These are phyloP conservation scores for Mylabris phalerata DNA, from an alignment of 1,140 invertebrate genomes.

Conservation along the genomic window DNA sequence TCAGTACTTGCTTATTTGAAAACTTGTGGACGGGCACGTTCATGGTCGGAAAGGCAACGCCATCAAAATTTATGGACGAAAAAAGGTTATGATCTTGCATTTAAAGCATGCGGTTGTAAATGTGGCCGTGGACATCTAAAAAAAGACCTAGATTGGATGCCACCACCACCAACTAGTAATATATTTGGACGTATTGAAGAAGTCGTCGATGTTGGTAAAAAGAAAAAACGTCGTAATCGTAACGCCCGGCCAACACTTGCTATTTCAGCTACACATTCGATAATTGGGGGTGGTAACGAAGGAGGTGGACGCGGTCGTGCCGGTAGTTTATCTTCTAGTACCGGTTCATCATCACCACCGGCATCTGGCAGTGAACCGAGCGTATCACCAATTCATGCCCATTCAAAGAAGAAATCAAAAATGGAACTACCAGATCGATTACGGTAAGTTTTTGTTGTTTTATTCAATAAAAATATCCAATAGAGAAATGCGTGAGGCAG, in stretches of 20 bases:
- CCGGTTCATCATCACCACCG: slow-evolving; percentile 60
- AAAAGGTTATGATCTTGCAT: slow-evolving; percentile 91
- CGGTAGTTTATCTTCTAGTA: slow-evolving; percentile 60
- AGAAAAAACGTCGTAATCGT: slow-evolving; percentile 60
- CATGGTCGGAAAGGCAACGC: slow-evolving; percentile 89
- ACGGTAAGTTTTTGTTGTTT: slow-evolving; percentile 52
- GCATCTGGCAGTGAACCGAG: slow-evolving; percentile 62
- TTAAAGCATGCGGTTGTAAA: slow-evolving; percentile 81
- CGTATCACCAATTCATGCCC: slow-evolving; percentile 60
- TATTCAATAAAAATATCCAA: not conserved
- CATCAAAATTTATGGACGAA: slow-evolving; percentile 96
- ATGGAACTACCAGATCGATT: slow-evolving; percentile 70
- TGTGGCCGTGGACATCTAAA: slow-evolving; percentile 86
- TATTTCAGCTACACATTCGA: slow-evolving; percentile 44
- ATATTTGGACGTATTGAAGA: slow-evolving; percentile 41
- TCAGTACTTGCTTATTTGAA: slow-evolving; percentile 81
- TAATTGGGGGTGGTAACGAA: slow-evolving; percentile 33
- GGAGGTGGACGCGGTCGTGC: slow-evolving; percentile 46
- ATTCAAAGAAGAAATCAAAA: slow-evolving; percentile 65
- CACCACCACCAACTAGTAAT: slow-evolving; percentile 49
- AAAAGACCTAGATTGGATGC: slow-evolving; percentile 88
- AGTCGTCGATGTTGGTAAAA: slow-evolving; percentile 47
- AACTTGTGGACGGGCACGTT: slow-evolving; percentile 79
- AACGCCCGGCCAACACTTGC: slow-evolving; percentile 55
- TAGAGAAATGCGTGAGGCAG: not conserved